phyloP scores from a whole-genome alignment of 2,113 vertebrate genomes.

The Malurus cyaneus region DNA sequence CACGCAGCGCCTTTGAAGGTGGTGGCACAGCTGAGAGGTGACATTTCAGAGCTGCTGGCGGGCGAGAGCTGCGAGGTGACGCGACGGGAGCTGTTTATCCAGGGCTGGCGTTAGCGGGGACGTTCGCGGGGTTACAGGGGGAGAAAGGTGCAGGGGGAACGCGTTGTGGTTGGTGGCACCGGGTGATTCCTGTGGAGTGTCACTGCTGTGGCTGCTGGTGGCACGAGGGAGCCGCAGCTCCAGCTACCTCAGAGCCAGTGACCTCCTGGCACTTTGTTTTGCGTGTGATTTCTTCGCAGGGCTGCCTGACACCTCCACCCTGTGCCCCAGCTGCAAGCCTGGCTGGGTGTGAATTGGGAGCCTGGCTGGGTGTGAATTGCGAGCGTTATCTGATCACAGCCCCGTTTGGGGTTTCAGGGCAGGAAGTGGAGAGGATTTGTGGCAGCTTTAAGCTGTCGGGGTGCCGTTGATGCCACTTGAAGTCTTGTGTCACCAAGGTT shows the following conservation, averaged over 20 bases:
- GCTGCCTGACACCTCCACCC: neutral
- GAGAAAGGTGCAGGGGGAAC: neutral
- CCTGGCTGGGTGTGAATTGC: neutral
- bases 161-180: neutral
- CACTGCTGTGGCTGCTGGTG: neutral
- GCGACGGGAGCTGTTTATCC: slow-evolving; percentile 9
- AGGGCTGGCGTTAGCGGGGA: neutral
- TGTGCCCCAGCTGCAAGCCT: accelerated
- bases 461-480: neutral
- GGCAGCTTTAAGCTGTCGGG: neutral
- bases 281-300: neutral
- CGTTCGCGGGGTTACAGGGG: neutral
- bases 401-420: neutral
- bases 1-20: neutral
- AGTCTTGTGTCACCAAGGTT: neutral
- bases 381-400: neutral
- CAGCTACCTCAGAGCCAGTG: neutral
- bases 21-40: slow-evolving; percentile 8
- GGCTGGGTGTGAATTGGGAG: neutral
- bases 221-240: neutral
- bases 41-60: neutral
- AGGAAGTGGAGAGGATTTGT: neutral
- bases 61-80: neutral
- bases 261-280: neutral
- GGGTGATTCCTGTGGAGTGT: neutral